Evolutionary conservation across 1,140 invertebrate species (phyloP), one percentile per base, ranked within the genome.

Genomic region (Drosophila pandora): DNA sequence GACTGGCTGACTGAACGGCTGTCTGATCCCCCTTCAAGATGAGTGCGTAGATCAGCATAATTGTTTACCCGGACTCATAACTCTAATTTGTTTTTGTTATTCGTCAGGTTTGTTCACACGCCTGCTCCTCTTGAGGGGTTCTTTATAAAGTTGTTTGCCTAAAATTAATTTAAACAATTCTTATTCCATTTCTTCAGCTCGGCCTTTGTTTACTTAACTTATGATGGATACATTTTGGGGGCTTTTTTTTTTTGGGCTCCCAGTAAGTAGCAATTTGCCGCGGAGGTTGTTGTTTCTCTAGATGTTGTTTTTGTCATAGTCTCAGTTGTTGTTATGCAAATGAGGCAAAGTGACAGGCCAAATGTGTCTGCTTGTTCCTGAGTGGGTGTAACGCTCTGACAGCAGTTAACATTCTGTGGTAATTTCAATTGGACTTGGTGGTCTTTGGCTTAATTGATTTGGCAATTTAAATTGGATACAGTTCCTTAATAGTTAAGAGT

Each of bases 251-350:
- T 28, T 28, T 28, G 77, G 48, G 30, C 67, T 76, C 60, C 34
- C 81, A 80, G 48, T 80, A 85, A 85, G 76, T 85, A 80, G 81
- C 81, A 76, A 84, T 77, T 82, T 74, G 61, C 22, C 28, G 10
- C 39, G 41, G 28, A 67, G 22, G 3, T 53, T 43, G 25, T 53
- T 34, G 12, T 45, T 32, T 17, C 10, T 25, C 22, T 54, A 10
- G 52, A 22, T 41, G 17, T 22, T 17, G 37, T 39, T 53, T 9
- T 48, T n/a, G 28, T 22, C 13, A 8, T 58, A 12, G 17, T 21
- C 28, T 47, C 13, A 13, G 30, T 61, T 41, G 50, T 55, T 50
- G 47, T 74, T 22, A 74, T 75, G 71, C 71, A 75, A 75, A 74
- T 74, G 70, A 72, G 65, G 39, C 65, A 68, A 21, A 64, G 59